These are phyloP conservation scores for Odontocolon sp. DNA, from an alignment of 2,888 invertebrate species.

Conservation along the genomic window DNA sequence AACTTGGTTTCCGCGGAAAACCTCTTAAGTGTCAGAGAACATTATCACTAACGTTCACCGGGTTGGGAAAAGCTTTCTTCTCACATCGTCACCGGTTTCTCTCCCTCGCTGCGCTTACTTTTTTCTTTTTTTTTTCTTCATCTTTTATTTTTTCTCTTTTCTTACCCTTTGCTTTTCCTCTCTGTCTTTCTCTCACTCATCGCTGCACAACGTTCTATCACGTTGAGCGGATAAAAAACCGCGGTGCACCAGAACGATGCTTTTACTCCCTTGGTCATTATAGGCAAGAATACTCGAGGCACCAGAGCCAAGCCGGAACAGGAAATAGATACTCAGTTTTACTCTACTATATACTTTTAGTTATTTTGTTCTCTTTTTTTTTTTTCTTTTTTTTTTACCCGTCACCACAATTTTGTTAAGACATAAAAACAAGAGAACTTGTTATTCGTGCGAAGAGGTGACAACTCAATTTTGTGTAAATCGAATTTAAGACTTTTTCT, in stretches of 20 bases:
- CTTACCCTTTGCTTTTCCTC: conserved; percentile 9
- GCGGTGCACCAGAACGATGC: conserved; percentile 26
- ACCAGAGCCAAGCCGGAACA: not conserved
- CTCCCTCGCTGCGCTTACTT: not conserved
- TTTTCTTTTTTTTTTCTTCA: conserved; percentile 1
- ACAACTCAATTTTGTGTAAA: not conserved
- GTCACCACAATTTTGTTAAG: too few species aligned
- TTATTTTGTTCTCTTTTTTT: not conserved
- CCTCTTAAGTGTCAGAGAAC: conserved; percentile 29
- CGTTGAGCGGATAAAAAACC: conserved; percentile 19
- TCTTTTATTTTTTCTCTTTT: not conserved
- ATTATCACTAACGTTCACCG: conserved; percentile 40
- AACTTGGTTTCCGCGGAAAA: conserved; percentile 56
- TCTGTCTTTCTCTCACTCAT: not conserved
- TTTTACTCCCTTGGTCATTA: conserved; percentile 25
- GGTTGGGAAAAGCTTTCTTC: conserved; percentile 51
- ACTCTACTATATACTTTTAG: not conserved
- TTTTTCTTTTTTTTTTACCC: not conserved
- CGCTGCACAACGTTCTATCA: conserved; percentile 7
- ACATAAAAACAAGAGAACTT: too few species aligned
- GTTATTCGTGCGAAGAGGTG: too few species aligned
- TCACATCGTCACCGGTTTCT: conserved; percentile 4
- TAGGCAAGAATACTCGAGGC: not conserved
- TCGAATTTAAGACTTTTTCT: too few species aligned
- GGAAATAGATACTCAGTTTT: not conserved